Evolutionary conservation across 2,888 invertebrate genomes (phyloP).

Genomic region (Leptarthrus brevirostris): DNA sequence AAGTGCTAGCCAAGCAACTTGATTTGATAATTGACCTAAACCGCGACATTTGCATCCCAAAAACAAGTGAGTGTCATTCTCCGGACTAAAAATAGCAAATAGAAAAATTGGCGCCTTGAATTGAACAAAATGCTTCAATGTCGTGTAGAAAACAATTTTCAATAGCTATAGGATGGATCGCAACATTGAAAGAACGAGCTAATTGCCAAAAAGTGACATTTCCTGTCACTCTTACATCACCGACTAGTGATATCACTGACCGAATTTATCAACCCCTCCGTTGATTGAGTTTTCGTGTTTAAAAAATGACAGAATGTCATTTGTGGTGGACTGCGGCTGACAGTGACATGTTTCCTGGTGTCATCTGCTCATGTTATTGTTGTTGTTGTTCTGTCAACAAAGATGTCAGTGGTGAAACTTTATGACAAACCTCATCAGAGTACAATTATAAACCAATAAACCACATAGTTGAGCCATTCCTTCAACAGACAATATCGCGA

Average conservation of each 20-base stretch:
- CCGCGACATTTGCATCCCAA: no score
- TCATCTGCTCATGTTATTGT: no score
- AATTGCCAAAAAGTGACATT: constrained; percentile 32
- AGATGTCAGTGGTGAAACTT: no score
- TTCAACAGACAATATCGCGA: background rate
- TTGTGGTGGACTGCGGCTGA: no score
- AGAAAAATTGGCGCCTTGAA: constrained; percentile 19
- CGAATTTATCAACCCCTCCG: constrained; percentile 6
- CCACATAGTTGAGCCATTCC: background rate
- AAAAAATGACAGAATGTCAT: no score
- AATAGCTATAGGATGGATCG: background rate
- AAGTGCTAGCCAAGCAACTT: no score
- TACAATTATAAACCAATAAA: background rate
- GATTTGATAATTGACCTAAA: no score
- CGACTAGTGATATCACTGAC: constrained; percentile 7
- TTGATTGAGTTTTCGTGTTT: constrained; percentile 10
- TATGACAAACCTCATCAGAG: no score
- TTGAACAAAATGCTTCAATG: background rate
- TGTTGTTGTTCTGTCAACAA: no score
- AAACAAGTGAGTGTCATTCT: constrained; percentile 21
- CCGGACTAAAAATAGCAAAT: constrained; percentile 15
- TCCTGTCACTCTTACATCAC: constrained; percentile 14
- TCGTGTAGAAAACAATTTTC: constrained; percentile 16
- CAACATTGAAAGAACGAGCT: background rate
- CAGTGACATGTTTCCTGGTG: no score